phyloP scores from a whole-genome alignment of 2,797 vertebrate species.

The Acomys russatus region DNA sequence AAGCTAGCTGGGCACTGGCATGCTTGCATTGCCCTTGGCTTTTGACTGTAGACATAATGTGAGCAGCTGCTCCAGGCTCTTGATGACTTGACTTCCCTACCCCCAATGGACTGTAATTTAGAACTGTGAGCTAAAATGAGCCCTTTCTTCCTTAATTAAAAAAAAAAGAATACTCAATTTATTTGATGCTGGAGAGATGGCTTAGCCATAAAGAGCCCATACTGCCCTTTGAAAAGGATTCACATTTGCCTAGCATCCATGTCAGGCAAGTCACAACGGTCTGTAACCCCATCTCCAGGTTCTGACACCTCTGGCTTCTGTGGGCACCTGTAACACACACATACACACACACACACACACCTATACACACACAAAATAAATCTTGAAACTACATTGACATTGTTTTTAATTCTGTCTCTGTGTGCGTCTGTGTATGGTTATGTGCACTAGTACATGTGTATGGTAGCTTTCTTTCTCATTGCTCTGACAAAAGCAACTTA shows the following conservation, averaged over 20 bases:
- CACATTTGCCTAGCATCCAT: neutral
- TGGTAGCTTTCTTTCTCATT: neutral
- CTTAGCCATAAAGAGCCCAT: neutral
- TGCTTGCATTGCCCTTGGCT: neutral
- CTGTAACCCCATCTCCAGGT: neutral
- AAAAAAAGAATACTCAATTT: neutral
- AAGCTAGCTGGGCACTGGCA: neutral
- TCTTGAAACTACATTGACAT: neutral
- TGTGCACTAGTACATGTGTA: neutral
- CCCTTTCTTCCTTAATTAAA: neutral
- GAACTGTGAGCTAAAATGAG: neutral
- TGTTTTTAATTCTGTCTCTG: neutral
- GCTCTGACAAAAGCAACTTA: neutral
- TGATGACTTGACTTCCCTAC: neutral
- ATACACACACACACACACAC: neutral
- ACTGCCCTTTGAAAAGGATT: neutral
- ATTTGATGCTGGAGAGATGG: neutral
- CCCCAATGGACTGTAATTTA: neutral
- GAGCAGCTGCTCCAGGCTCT: neutral
- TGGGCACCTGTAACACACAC: neutral
- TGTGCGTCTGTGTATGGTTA: neutral
- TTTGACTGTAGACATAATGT: neutral
- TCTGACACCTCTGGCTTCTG: neutral
- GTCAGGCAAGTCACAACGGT: neutral
- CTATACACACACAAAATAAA: neutral